phyloP scores from a whole-genome alignment of 1,140 invertebrate species.

The Reticulitermes speratus region DNA sequence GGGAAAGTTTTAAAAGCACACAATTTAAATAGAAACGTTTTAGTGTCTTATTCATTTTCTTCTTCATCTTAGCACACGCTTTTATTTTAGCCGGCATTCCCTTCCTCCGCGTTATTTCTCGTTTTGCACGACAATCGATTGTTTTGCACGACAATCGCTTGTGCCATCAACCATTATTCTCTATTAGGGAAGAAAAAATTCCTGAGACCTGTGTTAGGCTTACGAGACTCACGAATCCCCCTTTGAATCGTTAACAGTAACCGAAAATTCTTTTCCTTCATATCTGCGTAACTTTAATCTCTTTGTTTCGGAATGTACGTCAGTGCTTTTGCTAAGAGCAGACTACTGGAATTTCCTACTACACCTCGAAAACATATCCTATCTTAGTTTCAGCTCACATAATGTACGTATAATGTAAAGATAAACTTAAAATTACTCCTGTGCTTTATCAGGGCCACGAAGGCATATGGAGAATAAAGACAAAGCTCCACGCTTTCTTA shows the following conservation, averaged over 20 bases:
- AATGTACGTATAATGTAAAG: too few relatives aligned
- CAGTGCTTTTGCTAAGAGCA: too few relatives aligned
- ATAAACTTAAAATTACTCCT: too few relatives aligned
- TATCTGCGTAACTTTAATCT: background rate
- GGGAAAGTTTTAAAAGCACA: background rate
- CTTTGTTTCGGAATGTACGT: background rate
- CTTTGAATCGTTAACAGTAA: background rate
- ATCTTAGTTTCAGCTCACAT: too few relatives aligned
- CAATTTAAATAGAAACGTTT: background rate
- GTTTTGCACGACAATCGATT: background rate
- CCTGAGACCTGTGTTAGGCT: background rate
- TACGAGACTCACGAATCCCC: background rate
- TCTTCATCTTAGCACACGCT: background rate
- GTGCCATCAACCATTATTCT: background rate
- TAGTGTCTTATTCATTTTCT: background rate
- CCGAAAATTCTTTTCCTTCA: background rate
- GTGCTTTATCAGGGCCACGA: too few relatives aligned
- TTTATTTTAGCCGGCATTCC: background rate
- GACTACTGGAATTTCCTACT: too few relatives aligned
- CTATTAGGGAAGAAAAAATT: background rate
- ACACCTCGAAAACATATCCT: too few relatives aligned
- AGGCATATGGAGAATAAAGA: too few relatives aligned
- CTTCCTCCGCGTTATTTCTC: background rate
- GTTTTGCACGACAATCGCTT: background rate
- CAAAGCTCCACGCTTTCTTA: too few relatives aligned